Percentiles rank a stretch among this genome's conserved stretches.
Conservation (phyloP, 1,140 invertebrate species). For the Drosophila busckii region DNA sequence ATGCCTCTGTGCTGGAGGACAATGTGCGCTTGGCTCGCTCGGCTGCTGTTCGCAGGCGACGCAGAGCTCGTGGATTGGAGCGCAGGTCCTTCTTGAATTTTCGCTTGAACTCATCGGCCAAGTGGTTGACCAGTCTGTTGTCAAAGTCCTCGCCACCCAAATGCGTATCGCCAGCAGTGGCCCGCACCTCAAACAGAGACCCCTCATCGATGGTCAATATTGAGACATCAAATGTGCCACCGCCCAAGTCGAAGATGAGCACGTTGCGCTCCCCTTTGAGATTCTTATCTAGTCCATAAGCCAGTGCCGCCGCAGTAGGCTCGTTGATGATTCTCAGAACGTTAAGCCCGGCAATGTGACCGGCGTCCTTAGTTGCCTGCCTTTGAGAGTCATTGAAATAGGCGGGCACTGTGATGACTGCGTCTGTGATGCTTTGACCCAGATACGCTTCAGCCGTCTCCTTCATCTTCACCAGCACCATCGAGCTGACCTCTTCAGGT, state of each 20-base stretch:
- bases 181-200: slow-evolving; percentile 87
- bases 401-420: slow-evolving; percentile 82
- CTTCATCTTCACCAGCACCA: slow-evolving; percentile 89
- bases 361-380: slow-evolving; percentile 85
- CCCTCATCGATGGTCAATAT: slow-evolving; percentile 92
- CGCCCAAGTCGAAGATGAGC: slow-evolving; percentile 87
- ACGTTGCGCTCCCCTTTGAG: slow-evolving; percentile 87
- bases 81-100: slow-evolving; percentile 90
- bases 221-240: slow-evolving; percentile 91
- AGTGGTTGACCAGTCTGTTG: slow-evolving; percentile 89
- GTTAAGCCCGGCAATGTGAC: slow-evolving; percentile 84
- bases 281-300: slow-evolving; percentile 88
- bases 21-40: slow-evolving; percentile 85
- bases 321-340: slow-evolving; percentile 87
- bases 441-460: slow-evolving; percentile 90
- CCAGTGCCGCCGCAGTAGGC: slow-evolving; percentile 86
- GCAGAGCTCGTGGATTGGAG: slow-evolving; percentile 86
- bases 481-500: slow-evolving; percentile 88
- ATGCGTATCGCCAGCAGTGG: slow-evolving; percentile 88
- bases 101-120: slow-evolving; percentile 88
- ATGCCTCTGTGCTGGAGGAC: slow-evolving; percentile 85
- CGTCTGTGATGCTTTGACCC: slow-evolving; percentile 84
- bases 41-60: slow-evolving; percentile 87
- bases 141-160: slow-evolving; percentile 89
- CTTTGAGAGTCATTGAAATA: slow-evolving; percentile 85